Conservation (phyloP, 2,797 vertebrate genomes). For the Oreonectes daqikongensis region DNA sequence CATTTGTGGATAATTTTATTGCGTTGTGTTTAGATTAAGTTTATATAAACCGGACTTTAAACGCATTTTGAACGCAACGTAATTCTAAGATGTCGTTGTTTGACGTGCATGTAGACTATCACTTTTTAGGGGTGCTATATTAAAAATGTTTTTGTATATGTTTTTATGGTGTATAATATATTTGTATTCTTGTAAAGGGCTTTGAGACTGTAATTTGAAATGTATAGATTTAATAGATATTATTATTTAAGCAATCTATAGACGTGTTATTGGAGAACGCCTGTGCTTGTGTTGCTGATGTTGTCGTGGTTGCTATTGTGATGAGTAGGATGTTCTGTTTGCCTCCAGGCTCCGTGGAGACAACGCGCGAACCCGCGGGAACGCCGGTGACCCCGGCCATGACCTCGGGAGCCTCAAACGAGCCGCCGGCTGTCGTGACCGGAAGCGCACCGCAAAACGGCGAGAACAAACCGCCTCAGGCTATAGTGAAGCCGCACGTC, state of each 20-base stretch:
- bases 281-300: background rate
- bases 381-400: conserved; percentile 76
- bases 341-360: conserved; percentile 73
- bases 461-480: conserved; percentile 94
- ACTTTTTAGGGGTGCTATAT: too few relatives aligned
- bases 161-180: too few relatives aligned
- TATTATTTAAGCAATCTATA: too few relatives aligned
- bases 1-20: too few relatives aligned
- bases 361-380: conserved; percentile 70
- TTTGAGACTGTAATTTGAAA: too few relatives aligned
- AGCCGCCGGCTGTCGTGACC: conserved; percentile 79
- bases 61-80: too few relatives aligned
- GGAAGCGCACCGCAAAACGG: conserved; percentile 88
- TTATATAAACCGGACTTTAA: background rate
- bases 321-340: conserved; percentile 26
- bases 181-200: too few relatives aligned
- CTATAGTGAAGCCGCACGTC: conserved; percentile 96
- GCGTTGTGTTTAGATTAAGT: background rate
- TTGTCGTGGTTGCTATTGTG: conserved; percentile 36
- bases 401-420: conserved; percentile 90
- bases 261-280: background rate
- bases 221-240: too few relatives aligned
- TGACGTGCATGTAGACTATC: too few relatives aligned
- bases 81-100: too few relatives aligned
- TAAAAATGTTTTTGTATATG: too few relatives aligned